phyloP scores from a whole-genome alignment of 2,797 vertebrate species.

The Gymnothorax reevesii region DNA sequence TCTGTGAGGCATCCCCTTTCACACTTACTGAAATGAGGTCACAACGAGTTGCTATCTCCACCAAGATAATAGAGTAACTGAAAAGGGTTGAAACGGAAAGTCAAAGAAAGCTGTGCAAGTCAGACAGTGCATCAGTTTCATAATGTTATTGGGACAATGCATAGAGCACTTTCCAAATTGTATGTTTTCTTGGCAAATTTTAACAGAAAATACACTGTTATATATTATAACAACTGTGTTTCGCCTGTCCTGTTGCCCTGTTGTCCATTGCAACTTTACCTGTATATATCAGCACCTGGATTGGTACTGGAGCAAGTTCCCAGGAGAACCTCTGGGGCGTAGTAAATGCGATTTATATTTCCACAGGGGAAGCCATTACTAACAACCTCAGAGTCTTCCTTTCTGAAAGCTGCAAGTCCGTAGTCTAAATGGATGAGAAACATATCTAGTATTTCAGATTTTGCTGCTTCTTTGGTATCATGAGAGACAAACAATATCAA shows the following conservation, averaged over 20 bases:
- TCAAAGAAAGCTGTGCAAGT: not conserved
- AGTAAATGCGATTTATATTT: conserved; percentile 63
- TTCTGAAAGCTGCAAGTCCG: conserved; percentile 68
- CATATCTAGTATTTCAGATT: not conserved
- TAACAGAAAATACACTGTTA: not conserved
- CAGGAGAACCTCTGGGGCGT: conserved; percentile 70
- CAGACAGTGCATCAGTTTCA: not conserved
- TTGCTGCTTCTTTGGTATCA: not conserved
- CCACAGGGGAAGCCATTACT: conserved; percentile 57
- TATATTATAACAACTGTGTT: not conserved
- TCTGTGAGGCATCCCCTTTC: not conserved
- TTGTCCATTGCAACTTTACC: conserved; percentile 49
- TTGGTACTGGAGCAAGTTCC: conserved; percentile 59
- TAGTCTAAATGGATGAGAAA: conserved; percentile 62
- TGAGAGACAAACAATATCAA: not conserved
- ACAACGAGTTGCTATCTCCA: conserved; percentile 73
- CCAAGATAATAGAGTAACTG: conserved; percentile 76
- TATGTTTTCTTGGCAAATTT: not conserved
- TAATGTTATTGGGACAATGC: not conserved
- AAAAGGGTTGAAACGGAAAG: conserved; percentile 25
- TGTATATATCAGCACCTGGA: conserved; percentile 67
- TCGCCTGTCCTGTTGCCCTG: not conserved
- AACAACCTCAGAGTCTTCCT: conserved; percentile 66
- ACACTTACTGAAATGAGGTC: conserved; percentile 73
- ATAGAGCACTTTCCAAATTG: not conserved